A percentile compares a stretch with the other conserved stretches of the same genome.
Evolutionary conservation across 1,140 invertebrate genomes (phyloP).

Genomic region (Mamestra configurata): DNA sequence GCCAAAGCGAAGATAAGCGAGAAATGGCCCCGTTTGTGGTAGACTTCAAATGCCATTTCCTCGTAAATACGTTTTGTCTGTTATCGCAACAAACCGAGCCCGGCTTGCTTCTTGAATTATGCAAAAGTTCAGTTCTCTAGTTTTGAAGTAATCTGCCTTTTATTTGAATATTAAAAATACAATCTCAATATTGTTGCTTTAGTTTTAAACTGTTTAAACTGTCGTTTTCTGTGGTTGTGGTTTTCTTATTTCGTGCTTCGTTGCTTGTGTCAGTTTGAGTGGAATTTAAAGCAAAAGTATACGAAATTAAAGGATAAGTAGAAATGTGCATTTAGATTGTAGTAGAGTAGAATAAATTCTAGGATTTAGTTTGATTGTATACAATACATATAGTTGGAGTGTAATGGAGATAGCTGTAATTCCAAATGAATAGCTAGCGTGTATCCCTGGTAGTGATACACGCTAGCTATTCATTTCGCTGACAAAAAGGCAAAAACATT

Average conservation of each 20-base stretch:
- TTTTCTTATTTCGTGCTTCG: constrained; percentile 29
- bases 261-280: constrained; percentile 7
- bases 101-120: constrained; percentile 46
- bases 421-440: no score
- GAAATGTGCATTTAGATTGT: constrained; percentile 17
- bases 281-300: constrained; percentile 5
- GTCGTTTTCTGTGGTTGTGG: constrained; percentile 10
- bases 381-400: background rate
- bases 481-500: no score
- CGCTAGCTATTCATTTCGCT: no score
- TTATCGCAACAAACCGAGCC: constrained; percentile 40
- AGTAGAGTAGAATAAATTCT: background rate
- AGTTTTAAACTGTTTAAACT: constrained; percentile 26
- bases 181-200: constrained; percentile 40
- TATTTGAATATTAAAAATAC: constrained; percentile 48
- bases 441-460: no score
- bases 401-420: no score
- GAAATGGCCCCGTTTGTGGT: constrained; percentile 29
- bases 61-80: constrained; percentile 46
- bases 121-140: constrained; percentile 42
- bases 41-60: constrained; percentile 39
- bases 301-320: constrained; percentile 5
- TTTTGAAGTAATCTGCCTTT: constrained; percentile 32
- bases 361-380: background rate
- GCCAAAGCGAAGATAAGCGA: constrained; percentile 32